Base-by-base conservation (phyloP, 2,888 invertebrate genomes). In the Pandemis corylana region DNA sequence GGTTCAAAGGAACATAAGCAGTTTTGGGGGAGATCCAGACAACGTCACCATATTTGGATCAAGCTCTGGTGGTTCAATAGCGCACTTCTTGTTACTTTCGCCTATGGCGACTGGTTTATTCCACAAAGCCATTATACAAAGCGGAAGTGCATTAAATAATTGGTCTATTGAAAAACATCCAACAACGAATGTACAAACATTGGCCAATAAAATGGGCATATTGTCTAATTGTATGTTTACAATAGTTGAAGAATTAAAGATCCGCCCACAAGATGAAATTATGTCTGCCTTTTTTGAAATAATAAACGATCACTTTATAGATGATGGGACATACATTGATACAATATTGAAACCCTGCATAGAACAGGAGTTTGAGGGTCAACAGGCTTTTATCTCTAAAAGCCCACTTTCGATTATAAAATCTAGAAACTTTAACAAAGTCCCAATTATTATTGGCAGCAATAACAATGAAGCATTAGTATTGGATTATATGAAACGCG, bases 1-100 rank as follows among this genome's bases (percentile, higher is more conserved):
- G 95, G 85, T 94, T 13, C 88, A 94, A 80, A 86, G 78, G 73
- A 94, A 95, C 73, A 93, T 95, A 68, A 80, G 77, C 49, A 72
- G 77, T 28, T 95, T 95, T 83, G 94, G 95, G 72, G 95, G 95
- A 13, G 92, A 95, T 78, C 89, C 93, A 5, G 82, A 85, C 59
- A 94, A 93, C 81, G 89, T 95, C 0, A 95, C 95, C 7, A 86
- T 95, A 78, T 94, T 94, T 80, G 95, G 95, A 56, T 89, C 87
- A 79, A 89, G 93, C 76, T 84, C 93, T 2, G 95, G 95, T 10
- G 95, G 90, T 49, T 90, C 94, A 0, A 86, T 90, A 12, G 90
- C 91, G 1, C 95, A 95, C 80, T 87, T 90, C 28, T 89, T 95
- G 86, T 91, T 92, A 85, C 79, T 95, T 7, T 95, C 95, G 1